Base-by-base conservation (phyloP, 2,888 invertebrate genomes). In the Oxycera nigricornis region DNA sequence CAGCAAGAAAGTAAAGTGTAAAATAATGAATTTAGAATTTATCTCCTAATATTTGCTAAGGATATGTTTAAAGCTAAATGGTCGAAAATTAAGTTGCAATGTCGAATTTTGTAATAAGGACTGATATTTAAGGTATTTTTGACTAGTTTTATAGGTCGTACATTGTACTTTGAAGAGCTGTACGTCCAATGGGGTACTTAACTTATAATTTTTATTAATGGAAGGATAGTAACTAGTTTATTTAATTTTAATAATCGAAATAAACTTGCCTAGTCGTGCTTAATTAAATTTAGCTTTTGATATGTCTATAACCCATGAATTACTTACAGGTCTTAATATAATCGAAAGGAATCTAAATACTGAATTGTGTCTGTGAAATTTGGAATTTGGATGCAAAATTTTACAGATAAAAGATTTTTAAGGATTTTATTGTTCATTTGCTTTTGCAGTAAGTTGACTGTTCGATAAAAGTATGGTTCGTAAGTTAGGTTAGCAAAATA, bases 1-100 rank as follows among this genome's bases (percentile, higher is more conserved):
- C 82, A n/a, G 82, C 81, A 61, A 82, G 86, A 72, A 77, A 77
- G 61, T 82, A 76, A 80, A 59, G 28, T 57, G 31, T 28, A 28
- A 55, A 31, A 61, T 46, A 20, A 35, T 35, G 9, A 76, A 50
- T 30, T 73, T 68, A 28, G 68, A 50, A 68, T 68, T 68, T 61
- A 30, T 35, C 30, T 11, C 31, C 7, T 70, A 70, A 59, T 28
- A 22, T 59, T 35, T 50, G 50, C n/a, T 50, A n/a, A 50, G 50
- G 4, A 22, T 24, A 24, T 55, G 22, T n/a, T 50, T 55, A 55
- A 24, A 20, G 24, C 9, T 55, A 20, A 6, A 55, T 6, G 11
- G 1, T 28, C 11, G 1, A 59, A n/a, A n/a, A n/a, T 57, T 22
- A 22, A 26, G 31, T 17, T 68, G 6, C 39, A 52, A 55, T 55